These are phyloP conservation scores for Rhagoletis zephyria DNA, from an alignment of 1,140 invertebrate genomes.

Conservation along the genomic window DNA sequence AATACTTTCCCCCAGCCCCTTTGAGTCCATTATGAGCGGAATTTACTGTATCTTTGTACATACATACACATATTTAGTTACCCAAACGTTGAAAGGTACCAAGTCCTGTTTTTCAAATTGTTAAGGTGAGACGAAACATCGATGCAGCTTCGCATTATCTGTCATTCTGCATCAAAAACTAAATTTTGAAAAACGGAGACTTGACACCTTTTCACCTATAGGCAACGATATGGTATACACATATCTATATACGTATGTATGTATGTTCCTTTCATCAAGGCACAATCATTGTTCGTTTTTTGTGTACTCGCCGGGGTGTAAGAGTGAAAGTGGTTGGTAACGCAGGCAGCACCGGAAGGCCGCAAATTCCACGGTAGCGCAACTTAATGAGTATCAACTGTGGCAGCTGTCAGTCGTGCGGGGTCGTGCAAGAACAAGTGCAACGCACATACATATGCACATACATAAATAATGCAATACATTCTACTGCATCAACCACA, in stretches of 20 bases:
- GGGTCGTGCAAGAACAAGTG: not conserved
- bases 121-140: too few species aligned
- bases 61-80: not conserved
- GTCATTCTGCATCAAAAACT: too few species aligned
- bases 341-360: conserved; percentile 31
- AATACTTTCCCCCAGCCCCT: too few species aligned
- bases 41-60: too few species aligned
- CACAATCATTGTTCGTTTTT: not conserved
- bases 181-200: too few species aligned
- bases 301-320: not conserved
- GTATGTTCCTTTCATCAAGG: not conserved
- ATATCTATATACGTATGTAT: not conserved
- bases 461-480: not conserved
- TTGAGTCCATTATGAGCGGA: too few species aligned
- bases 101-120: too few species aligned
- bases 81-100: not conserved
- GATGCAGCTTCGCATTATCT: too few species aligned
- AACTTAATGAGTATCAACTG: conserved; percentile 47
- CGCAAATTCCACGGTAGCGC: conserved; percentile 43
- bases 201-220: too few species aligned
- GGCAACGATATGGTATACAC: too few species aligned
- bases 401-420: conserved; percentile 35
- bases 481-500: not conserved
- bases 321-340: conserved; percentile 23
- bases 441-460: not conserved